Evolutionary conservation across 2,113 vertebrate genomes (phyloP).

Genomic region (Cyprinodon variegatus): DNA sequence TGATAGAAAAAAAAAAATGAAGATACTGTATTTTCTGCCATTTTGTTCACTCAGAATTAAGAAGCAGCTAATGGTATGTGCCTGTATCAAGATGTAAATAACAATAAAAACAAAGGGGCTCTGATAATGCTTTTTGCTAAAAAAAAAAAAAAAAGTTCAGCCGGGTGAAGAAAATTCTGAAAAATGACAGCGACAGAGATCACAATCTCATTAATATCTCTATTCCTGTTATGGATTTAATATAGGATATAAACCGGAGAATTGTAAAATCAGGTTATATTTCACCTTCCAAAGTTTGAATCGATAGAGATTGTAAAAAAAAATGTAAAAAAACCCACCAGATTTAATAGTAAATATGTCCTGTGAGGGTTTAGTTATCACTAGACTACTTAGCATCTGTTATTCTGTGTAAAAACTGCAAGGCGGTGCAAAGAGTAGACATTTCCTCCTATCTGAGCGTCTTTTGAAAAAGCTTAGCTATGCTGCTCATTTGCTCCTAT

Average conservation of each 20-base stretch:
- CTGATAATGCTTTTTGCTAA: constrained; percentile 56
- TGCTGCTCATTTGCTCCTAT: constrained; percentile 75
- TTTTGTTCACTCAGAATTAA: constrained; percentile 54
- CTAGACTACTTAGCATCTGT: constrained; percentile 52
- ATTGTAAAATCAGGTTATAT: constrained; percentile 33
- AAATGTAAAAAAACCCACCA: constrained; percentile 13
- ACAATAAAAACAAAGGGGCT: constrained; percentile 63
- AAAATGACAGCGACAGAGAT: constrained; percentile 14
- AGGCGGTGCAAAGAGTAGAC: constrained; percentile 59
- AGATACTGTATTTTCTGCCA: constrained; percentile 47
- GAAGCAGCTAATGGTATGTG: constrained; percentile 16
- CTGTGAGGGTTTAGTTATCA: constrained; percentile 54
- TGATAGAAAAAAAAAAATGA: constrained; percentile 32
- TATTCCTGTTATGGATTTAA: constrained; percentile 39
- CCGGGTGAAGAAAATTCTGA: constrained; percentile 15
- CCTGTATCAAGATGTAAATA: constrained; percentile 70
- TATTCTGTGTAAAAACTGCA: constrained; percentile 56
- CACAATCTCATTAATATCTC: constrained; percentile 21
- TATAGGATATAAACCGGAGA: constrained; percentile 30
- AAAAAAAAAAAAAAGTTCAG: constrained; percentile 37
- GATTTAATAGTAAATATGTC: constrained; percentile 44
- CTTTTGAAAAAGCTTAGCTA: constrained; percentile 67
- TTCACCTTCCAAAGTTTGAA: constrained; percentile 40
- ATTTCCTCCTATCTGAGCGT: constrained; percentile 58
- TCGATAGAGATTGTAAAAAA: constrained; percentile 43